Evolutionary conservation across 2,888 invertebrate genomes (phyloP).

Genomic region (Cylindroiulus punctatus): DNA sequence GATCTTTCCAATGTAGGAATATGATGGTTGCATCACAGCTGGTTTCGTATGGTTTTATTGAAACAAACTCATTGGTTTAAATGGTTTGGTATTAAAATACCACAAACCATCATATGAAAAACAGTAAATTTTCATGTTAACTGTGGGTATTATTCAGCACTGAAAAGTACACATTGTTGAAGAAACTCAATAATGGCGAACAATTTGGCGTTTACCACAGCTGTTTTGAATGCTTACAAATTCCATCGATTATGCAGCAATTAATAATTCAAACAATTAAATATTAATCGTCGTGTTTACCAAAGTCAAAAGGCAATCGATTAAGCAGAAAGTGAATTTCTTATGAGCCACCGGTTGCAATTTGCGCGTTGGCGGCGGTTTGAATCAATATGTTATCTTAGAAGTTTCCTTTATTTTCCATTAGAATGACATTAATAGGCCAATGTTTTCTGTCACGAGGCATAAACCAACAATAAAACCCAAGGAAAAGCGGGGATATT

Average conservation of each 20-base stretch:
- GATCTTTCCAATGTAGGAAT: too few species aligned
- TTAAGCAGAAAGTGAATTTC: background rate
- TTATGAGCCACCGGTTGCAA: background rate
- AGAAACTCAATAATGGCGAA: too few species aligned
- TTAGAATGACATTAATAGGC: background rate
- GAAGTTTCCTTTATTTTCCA: conserved; percentile 24
- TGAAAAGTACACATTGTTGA: too few species aligned
- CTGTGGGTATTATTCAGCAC: too few species aligned
- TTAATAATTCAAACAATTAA: conserved; percentile 17
- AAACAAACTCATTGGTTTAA: too few species aligned
- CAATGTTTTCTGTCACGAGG: background rate
- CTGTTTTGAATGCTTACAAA: background rate
- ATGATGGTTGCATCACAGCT: too few species aligned
- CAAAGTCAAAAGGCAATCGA: background rate
- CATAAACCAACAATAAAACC: background rate
- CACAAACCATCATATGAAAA: too few species aligned
- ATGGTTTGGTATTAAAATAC: too few species aligned
- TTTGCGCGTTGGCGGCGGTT: background rate
- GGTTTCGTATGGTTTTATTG: too few species aligned
- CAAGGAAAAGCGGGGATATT: background rate
- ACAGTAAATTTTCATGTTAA: too few species aligned
- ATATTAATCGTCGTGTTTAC: background rate
- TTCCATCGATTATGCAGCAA: background rate
- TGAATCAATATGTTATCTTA: background rate
- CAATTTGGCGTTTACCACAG: too few species aligned